Evolutionary conservation across 2,797 vertebrate species (phyloP), one percentile per base, ranked within the genome.

Genomic region (Adrianichthys oophorus): DNA sequence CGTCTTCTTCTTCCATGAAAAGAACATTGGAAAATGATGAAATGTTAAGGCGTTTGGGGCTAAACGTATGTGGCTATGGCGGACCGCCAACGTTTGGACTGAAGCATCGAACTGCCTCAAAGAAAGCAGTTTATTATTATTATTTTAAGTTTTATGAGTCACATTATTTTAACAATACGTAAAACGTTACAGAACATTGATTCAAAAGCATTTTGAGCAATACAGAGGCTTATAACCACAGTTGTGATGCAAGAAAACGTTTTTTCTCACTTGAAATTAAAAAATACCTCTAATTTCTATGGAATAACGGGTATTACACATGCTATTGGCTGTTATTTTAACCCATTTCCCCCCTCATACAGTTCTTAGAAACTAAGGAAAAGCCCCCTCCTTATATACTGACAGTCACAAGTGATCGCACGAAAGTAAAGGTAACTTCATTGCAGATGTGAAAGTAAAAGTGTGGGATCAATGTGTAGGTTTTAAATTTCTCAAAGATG

Each of bases 381-480:
- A 23, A 4, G 70, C 44, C 61, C 41, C 57, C 46, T 51, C 48
- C n/a, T 52, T 8, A 24, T 55, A 7, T 29, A 43, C 14, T 21
- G 15, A 23, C 48, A 4, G 37, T 41, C 41, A 60, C 15, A 45
- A 12, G 48, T 37, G 32, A 37, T 54, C 17, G 7, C 21, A 18
- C 49, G 45, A 52, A 26, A 18, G 53, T 45, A 56, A 62, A 43
- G 64, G 50, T 24, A 14, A 32, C 52, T 45, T 42, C 43, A 47
- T 51, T 60, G 17, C 40, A 60, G 62, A 75, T 75, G 62, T 76
- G 73, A 40, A 72, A 50, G 48, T 59, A 59, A 66, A 32, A 68
- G 56, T 73, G 26, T 71, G 61, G 48, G 37, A 60, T 13, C 40
- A 64, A 59, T 48, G 29, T 21, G 24, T 24, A 26, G 21, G 53